Evolutionary conservation across 2,888 invertebrate genomes (phyloP), one percentile per base, ranked within the genome.

Genomic region (Standfussiana lucernea): DNA sequence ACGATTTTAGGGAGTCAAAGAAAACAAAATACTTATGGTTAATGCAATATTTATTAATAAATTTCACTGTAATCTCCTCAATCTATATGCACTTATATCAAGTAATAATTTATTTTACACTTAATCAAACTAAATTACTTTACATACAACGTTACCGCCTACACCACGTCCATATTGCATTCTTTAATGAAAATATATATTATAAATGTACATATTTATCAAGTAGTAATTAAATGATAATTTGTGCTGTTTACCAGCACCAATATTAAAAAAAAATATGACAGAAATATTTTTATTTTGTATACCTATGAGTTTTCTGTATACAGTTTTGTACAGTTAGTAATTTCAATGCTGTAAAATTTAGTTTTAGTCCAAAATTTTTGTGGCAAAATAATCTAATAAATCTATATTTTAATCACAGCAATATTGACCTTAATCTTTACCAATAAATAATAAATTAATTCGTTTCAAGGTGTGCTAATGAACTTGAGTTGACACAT

Each of bases 11-110:
- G 87, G 90, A 87, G 85, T 90, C 69, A 72, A 81, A 89, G 89
- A 88, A 92, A 89, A 90, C 89, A 86, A 89, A 77, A 83, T 61
- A 37, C 11, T 87, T 95, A 93, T 95, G 95, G 94, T 95, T 96
- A 96, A 96, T 96, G 95, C 95, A 94, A 94, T 96, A 96, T 96
- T 96, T 96, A 96, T 96, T 96, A 95, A 94, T 96, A 95, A 96
- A 94, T 95, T 96, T 96, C 96, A 96, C 95, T 95, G 95, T 96
- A 93, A 94, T 95, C 93, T 95, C 92, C 93, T 95, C 96, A 94
- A 93, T 95, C 95, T 96, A 95, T 96, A 94, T 94, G 94, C 94
- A 94, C 95, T 96, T 96, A 95, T 88, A 91, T 92, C 90, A 90
- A 95, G 91, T 94, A 96, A 96, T 96, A 96, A 95, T 96, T 96